Evolutionary conservation across 2,113 vertebrate genomes (phyloP).

Genomic region (Pseudorectes ferrugineus): DNA sequence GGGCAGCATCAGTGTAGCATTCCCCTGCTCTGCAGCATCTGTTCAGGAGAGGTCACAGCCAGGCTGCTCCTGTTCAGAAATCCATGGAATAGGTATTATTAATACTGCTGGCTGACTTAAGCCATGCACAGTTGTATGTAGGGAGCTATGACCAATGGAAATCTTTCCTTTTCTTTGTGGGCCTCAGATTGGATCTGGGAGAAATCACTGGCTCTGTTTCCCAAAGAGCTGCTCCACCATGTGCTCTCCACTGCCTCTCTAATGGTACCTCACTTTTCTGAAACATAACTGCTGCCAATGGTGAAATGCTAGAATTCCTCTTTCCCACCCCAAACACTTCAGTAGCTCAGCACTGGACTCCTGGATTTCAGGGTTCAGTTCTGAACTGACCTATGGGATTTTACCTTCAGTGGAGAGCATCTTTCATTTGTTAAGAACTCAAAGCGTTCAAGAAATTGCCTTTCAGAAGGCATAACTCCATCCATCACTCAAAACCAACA

Average conservation of each 20-base stretch:
- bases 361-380: neutral
- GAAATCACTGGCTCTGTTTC: neutral
- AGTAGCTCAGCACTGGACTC: neutral
- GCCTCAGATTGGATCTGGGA: neutral
- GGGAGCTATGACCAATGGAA: neutral
- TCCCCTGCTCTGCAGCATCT: neutral
- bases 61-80: neutral
- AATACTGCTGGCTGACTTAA: neutral
- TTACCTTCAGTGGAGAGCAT: neutral
- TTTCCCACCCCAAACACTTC: neutral
- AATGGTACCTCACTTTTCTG: neutral
- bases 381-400: neutral
- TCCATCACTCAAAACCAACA: neutral
- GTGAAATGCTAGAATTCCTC: neutral
- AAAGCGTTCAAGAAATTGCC: neutral
- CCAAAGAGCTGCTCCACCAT: neutral
- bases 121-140: neutral
- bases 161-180: neutral
- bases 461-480: neutral
- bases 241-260: neutral
- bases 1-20: neutral
- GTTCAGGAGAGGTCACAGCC: neutral
- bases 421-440: neutral
- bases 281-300: neutral
- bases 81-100: neutral